These are phyloP conservation scores for Morelia viridis DNA, from an alignment of 2,797 vertebrate genomes.

Conservation along the genomic window DNA sequence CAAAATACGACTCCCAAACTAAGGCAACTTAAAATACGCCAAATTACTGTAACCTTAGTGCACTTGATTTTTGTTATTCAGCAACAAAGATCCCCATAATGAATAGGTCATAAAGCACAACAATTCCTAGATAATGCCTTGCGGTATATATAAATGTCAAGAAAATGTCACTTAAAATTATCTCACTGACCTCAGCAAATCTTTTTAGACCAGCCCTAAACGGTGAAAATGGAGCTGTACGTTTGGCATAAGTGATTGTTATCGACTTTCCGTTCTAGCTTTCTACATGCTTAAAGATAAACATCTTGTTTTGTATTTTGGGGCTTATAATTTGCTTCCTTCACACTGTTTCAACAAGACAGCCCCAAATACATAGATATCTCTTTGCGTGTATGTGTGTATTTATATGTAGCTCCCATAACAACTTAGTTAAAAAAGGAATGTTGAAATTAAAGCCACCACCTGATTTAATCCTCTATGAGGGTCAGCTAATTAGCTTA, in stretches of 20 bases:
- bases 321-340: not conserved
- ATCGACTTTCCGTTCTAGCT: not conserved
- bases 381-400: not conserved
- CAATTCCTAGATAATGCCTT: slow-evolving; percentile 28
- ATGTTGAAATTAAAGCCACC: too few relatives aligned
- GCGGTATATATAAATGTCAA: slow-evolving; percentile 51
- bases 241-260: slow-evolving; percentile 10
- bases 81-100: slow-evolving; percentile 51
- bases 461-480: too few relatives aligned
- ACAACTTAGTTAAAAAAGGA: too few relatives aligned
- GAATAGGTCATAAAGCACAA: slow-evolving; percentile 45
- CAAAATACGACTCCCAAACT: slow-evolving; percentile 8
- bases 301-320: not conserved
- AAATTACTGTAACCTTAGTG: not conserved
- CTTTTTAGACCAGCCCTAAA: slow-evolving; percentile 28
- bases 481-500: too few relatives aligned
- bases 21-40: slow-evolving; percentile 35
- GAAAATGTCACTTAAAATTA: slow-evolving; percentile 48
- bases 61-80: slow-evolving; percentile 43
- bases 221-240: slow-evolving; percentile 21
- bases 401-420: not conserved
- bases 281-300: not conserved
- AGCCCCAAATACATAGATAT: not conserved
- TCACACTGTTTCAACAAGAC: not conserved
- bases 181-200: slow-evolving; percentile 40